phyloP scores from a whole-genome alignment of 2,888 invertebrate genomes.

The Aporophyla lueneburgensis region DNA sequence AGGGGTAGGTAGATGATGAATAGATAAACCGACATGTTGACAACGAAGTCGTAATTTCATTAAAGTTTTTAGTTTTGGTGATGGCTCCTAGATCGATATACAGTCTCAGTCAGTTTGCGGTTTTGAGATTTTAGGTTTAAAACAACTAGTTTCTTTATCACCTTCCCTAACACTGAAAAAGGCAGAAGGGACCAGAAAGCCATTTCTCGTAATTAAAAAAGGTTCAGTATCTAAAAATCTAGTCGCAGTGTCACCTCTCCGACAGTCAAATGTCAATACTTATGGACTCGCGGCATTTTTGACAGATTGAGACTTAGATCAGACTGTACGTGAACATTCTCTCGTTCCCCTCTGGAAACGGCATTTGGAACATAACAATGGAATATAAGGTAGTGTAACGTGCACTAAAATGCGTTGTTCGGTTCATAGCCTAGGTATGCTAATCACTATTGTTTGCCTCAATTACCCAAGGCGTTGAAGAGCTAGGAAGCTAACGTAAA shows the following conservation, averaged over 20 bases:
- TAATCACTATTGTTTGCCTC: slow-evolving; percentile 18
- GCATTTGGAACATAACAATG: slow-evolving; percentile 6
- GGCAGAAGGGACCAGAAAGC: not conserved
- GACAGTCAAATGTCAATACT: too few relatives aligned
- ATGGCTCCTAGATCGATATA: not conserved
- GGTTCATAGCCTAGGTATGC: slow-evolving; percentile 11
- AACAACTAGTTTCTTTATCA: not conserved
- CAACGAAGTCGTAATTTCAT: too few relatives aligned
- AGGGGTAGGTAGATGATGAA: too few relatives aligned
- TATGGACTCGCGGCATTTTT: too few relatives aligned
- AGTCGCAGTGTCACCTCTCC: too few relatives aligned
- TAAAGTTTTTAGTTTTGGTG: not conserved
- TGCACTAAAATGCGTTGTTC: slow-evolving; percentile 7
- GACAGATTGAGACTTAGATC: too few relatives aligned
- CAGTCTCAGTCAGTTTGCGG: not conserved
- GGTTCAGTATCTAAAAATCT: too few relatives aligned
- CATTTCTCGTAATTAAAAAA: too few relatives aligned
- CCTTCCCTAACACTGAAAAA: not conserved
- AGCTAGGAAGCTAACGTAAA: slow-evolving; percentile 14
- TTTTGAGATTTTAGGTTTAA: not conserved
- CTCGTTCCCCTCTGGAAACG: too few relatives aligned
- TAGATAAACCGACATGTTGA: too few relatives aligned
- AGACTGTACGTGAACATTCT: too few relatives aligned
- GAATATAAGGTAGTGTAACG: slow-evolving; percentile 7
- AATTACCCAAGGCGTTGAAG: slow-evolving; percentile 4